Evolutionary conservation across 64 coral and sea anemone genomes (phyloP).

Genomic region (Cladopsammia gracilis): DNA sequence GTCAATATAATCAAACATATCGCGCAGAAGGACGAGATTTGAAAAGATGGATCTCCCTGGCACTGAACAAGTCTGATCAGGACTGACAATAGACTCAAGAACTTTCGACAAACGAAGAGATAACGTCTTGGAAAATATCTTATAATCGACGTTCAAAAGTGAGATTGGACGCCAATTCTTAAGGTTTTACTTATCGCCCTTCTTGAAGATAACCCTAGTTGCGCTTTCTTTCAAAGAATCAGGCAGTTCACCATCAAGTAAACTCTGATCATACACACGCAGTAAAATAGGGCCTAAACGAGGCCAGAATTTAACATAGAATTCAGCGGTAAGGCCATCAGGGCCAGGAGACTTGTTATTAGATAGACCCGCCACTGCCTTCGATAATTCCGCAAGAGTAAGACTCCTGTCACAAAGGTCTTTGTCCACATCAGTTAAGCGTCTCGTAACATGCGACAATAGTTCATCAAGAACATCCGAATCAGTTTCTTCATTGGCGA

Average conservation of each 20-base stretch:
- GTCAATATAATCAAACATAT: neutral
- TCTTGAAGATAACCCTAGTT: neutral
- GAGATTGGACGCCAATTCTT: conserved; percentile 51
- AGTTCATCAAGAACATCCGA: conserved; percentile 16
- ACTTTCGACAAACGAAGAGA: neutral
- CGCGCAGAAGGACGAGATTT: neutral
- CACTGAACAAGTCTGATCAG: conserved; percentile 13
- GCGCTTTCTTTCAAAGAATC: neutral
- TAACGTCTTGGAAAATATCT: neutral
- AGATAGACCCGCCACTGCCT: neutral
- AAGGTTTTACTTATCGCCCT: neutral
- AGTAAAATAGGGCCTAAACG: neutral
- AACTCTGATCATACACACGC: neutral
- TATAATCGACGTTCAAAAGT: conserved; percentile 36
- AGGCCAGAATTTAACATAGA: conserved; percentile 19
- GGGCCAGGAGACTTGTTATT: neutral
- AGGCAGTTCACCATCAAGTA: neutral
- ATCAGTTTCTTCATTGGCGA: conserved; percentile 10
- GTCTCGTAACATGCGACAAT: neutral
- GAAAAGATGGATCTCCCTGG: neutral
- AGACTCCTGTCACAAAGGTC: neutral
- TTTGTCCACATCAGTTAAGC: neutral
- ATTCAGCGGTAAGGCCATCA: conserved; percentile 27
- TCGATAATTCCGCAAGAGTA: neutral
- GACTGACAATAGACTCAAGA: neutral